Conservation (phyloP, 2,888 invertebrate genomes). For the Proisotoma minuta region DNA sequence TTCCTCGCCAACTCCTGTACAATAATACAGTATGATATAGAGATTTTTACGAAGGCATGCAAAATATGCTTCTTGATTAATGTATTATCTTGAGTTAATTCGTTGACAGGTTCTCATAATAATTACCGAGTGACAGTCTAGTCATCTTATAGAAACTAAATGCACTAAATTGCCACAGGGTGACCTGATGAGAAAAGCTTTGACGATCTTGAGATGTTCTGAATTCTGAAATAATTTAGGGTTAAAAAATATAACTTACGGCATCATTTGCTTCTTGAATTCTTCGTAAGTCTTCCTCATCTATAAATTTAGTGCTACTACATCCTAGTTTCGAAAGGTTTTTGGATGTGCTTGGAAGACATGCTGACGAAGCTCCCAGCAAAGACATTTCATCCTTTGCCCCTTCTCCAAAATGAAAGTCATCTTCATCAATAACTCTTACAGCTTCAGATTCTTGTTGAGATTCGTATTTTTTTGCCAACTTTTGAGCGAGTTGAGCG, state of each 20-base stretch:
- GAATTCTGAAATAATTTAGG: not conserved
- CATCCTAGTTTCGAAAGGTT: too few species aligned
- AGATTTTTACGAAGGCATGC: too few species aligned
- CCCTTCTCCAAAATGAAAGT: too few species aligned
- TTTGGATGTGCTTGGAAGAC: not conserved
- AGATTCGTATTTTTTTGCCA: conserved; percentile 58
- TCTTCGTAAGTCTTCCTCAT: conserved; percentile 58
- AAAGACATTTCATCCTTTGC: not conserved
- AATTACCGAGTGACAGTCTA: conserved; percentile 54
- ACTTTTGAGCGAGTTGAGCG: conserved; percentile 61
- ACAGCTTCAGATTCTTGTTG: conserved; percentile 49
- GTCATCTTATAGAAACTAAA: conserved; percentile 51
- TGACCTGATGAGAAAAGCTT: conserved; percentile 35
- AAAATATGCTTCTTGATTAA: conserved; percentile 3
- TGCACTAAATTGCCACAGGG: conserved; percentile 51
- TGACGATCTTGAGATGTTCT: not conserved
- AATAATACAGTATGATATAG: too few species aligned
- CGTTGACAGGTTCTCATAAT: conserved; percentile 17
- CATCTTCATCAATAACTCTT: conserved; percentile 47
- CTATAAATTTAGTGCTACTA: not conserved
- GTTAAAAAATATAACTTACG: conserved; percentile 52
- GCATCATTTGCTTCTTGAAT: conserved; percentile 71
- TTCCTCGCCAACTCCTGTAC: conserved; percentile 66
- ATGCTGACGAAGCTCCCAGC: conserved; percentile 13
- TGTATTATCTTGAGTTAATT: conserved; percentile 7